Base-by-base conservation (phyloP, 1,140 invertebrate genomes). In the Cylas formicarius region DNA sequence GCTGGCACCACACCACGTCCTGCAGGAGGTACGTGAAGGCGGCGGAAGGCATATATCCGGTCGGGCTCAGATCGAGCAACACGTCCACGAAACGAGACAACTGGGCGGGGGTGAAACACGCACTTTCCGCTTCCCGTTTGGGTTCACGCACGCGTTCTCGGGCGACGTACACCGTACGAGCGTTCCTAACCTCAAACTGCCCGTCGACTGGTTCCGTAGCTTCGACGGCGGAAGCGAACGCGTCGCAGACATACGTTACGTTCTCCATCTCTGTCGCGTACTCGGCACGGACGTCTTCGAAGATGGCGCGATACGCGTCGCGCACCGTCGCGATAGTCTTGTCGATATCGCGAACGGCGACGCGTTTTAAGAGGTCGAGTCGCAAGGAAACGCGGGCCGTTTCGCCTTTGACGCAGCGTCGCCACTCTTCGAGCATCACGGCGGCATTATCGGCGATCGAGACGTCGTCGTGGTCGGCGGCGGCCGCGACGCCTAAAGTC, bases 171-270 rank as follows among this genome's bases (percentile, higher is more conserved):
- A 50, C 31, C 11, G 57, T 24, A 2, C 49, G 48, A 16, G 50
- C 31, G 2, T 56, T 27, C 7, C 52, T 39, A 2, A 49, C 31
- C 10, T 56, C 41, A 42, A 65, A 27, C 40, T 52, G 24, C 27
- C 44, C 32, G 54, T 62, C 45, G 27, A 41, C 23, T 4, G 38
- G 17, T 36, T 49, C 61, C 26, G 67, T 70, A 32, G 65, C 60
- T 63, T 79, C 76, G 26, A 78, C 69, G 2, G 77, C 75, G 50
- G 67, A 63, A 49, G 67, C 63, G 24, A 80, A 63, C 31, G 75
- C 67, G 31, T 70, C 67, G 39, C 70, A 71, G 28, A 73, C 61
- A 11, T 69, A 61, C 47, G 73, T 65, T 4, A 79, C 69, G 48
- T 70, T 70, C 49, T 69, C 62, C 13, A 76, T 66, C 56, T 78